phyloP scores from a whole-genome alignment of 2,888 invertebrate genomes.

The Drosophila parthenogenetica region DNA sequence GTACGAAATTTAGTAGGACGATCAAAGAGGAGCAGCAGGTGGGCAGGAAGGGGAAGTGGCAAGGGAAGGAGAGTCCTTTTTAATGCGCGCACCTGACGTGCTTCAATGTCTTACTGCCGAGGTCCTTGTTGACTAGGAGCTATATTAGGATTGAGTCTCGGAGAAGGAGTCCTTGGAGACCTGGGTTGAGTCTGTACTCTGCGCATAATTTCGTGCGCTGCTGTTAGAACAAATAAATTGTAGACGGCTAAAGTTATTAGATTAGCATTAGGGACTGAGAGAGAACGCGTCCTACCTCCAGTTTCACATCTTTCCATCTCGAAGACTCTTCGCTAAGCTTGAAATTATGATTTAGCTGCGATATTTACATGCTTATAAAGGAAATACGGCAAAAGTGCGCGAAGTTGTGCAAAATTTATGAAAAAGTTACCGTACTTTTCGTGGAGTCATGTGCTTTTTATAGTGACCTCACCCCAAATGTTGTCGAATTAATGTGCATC shows the following conservation, averaged over 20 bases:
- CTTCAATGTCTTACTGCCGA: conserved; percentile 64
- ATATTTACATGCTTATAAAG: conserved; percentile 77
- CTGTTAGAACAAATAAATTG: conserved; percentile 78
- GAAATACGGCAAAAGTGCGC: conserved; percentile 41
- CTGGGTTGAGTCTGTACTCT: conserved; percentile 39
- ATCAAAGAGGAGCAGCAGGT: background rate
- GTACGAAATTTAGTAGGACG: conserved; percentile 63
- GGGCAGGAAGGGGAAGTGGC: background rate
- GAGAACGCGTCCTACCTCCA: conserved; percentile 15
- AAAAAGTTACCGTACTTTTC: conserved; percentile 44
- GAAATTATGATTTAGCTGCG: conserved; percentile 74
- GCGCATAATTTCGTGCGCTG: conserved; percentile 77
- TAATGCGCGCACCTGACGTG: conserved; percentile 81
- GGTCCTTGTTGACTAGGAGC: conserved; percentile 44
- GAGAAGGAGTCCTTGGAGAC: conserved; percentile 16
- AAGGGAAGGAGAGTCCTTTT: conserved; percentile 40
- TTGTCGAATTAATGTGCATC: conserved; percentile 28
- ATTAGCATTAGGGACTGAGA: conserved; percentile 72
- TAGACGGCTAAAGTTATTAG: conserved; percentile 79
- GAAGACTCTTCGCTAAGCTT: conserved; percentile 58
- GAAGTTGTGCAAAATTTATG: conserved; percentile 53
- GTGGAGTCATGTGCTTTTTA: conserved; percentile 71
- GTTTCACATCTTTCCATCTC: background rate
- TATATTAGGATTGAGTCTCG: conserved; percentile 54
- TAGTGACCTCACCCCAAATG: conserved; percentile 46